phyloP scores from a whole-genome alignment of 1,140 invertebrate species.

The Saccostrea glomerata region DNA sequence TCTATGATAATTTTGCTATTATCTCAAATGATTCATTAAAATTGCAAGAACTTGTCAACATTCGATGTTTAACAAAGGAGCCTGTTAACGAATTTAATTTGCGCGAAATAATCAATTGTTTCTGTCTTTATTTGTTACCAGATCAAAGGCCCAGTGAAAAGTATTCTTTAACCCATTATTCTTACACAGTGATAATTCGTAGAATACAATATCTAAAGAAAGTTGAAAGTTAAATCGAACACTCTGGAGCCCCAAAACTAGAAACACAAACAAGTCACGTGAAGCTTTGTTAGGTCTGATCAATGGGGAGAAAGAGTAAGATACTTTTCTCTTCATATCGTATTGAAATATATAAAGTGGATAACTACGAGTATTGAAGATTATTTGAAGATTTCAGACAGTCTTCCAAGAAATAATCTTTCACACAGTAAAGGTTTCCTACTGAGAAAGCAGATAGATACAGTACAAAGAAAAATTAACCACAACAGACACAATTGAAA shows the following conservation, averaged over 20 bases:
- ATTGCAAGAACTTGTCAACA: too few relatives aligned
- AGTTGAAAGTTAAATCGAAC: background rate
- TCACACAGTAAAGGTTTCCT: too few relatives aligned
- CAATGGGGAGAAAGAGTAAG: background rate
- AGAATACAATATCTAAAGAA: background rate
- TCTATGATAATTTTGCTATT: too few relatives aligned
- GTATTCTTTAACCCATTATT: background rate
- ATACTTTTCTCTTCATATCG: background rate
- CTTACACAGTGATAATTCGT: too few relatives aligned
- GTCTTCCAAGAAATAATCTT: too few relatives aligned
- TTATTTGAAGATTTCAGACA: too few relatives aligned
- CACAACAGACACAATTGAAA: too few relatives aligned
- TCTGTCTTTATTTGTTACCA: background rate
- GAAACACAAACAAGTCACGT: background rate
- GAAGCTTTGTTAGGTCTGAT: background rate
- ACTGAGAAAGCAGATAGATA: too few relatives aligned
- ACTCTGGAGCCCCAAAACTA: background rate
- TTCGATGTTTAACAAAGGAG: too few relatives aligned
- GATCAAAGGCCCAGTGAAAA: background rate
- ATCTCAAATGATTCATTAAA: too few relatives aligned
- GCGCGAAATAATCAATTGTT: background rate
- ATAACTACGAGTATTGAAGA: background rate
- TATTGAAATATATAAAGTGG: conserved; percentile 8
- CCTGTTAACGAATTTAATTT: background rate
- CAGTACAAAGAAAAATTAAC: too few relatives aligned